Base-by-base conservation (phyloP, 2,888 invertebrate genomes). In the Agriopis marginaria region DNA sequence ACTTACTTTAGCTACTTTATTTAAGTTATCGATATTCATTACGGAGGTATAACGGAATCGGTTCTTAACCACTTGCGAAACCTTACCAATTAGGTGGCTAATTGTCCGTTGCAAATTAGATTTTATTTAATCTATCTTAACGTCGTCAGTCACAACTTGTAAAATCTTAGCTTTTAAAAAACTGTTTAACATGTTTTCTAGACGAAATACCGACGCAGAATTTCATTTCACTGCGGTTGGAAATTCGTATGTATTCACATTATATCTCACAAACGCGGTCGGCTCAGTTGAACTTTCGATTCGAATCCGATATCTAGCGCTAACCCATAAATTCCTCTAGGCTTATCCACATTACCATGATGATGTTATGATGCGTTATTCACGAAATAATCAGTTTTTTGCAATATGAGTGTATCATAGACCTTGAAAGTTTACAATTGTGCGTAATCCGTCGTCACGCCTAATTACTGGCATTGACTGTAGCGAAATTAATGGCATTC, bases 311-410 rank as follows among this genome's bases (percentile, higher is more conserved):
- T 70, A 72, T 76, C 63, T 66, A 71, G 51, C 63, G 60, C 10
- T 44, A 53, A 3, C 12, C 65, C 39, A n/a, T 17, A 58, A 58
- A 61, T 40, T 42, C 11, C 62, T 67, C 53, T 56, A 55, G 62
- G 68, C 69, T 72, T 72, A 71, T 68, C 70, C 74, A 61, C 72
- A 80, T 82, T 79, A 77, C 76, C 79, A 81, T 83, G 79, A 83
- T 83, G 81, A 75, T 79, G 65, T 86, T 83, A 84, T 84, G 81
- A 87, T 85, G 72, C 74, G 42, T 70, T 44, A 59, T 62, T 65
- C 44, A 51, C 40, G 59, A 62, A 58, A 61, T 39, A 32, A 44
- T 17, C 23, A 63, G 68, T 68, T 58, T 59, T 58, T 58, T 32
- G n/a, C 23, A 45, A 12, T 11, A 74, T 70, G 72, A 76, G 77